These are phyloP conservation scores for Apogon talboti DNA, from an alignment of 2,797 vertebrate species.

Conservation along the genomic window DNA sequence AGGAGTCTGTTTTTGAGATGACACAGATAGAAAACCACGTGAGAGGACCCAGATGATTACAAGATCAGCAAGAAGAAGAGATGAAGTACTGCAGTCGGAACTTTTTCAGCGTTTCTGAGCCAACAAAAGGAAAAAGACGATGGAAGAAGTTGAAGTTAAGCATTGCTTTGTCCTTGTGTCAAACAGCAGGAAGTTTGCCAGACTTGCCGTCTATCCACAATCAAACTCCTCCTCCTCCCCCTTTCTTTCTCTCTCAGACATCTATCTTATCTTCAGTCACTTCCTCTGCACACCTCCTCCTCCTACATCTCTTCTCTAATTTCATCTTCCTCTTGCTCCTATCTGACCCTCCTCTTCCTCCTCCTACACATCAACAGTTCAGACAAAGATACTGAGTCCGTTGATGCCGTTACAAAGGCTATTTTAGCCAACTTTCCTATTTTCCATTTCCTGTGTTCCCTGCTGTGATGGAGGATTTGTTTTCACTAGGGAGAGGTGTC, in stretches of 20 bases:
- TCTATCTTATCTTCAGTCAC: slow-evolving; percentile 58
- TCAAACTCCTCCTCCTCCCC: slow-evolving; percentile 46
- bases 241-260: slow-evolving; percentile 36
- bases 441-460: background rate
- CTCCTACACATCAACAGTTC: slow-evolving; percentile 17
- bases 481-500: background rate
- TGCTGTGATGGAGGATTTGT: background rate
- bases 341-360: background rate
- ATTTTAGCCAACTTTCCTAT: background rate
- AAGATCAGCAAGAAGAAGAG: too few relatives aligned
- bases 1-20: slow-evolving; percentile 33
- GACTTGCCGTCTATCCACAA: slow-evolving; percentile 51
- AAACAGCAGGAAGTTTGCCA: slow-evolving; percentile 67
- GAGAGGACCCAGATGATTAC: slow-evolving; percentile 5
- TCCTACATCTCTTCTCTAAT: slow-evolving; percentile 40
- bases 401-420: background rate
- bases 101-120: background rate
- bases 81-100: background rate
- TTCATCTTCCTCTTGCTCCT: too few relatives aligned
- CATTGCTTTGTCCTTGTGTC: slow-evolving; percentile 41
- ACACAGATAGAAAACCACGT: slow-evolving; percentile 9
- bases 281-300: slow-evolving; percentile 65
- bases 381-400: slow-evolving; percentile 17
- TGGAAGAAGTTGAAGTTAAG: slow-evolving; percentile 13
- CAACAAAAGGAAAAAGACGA: background rate